Conservation (phyloP, 2,113 vertebrate species). For the Hemicordylus capensis region DNA sequence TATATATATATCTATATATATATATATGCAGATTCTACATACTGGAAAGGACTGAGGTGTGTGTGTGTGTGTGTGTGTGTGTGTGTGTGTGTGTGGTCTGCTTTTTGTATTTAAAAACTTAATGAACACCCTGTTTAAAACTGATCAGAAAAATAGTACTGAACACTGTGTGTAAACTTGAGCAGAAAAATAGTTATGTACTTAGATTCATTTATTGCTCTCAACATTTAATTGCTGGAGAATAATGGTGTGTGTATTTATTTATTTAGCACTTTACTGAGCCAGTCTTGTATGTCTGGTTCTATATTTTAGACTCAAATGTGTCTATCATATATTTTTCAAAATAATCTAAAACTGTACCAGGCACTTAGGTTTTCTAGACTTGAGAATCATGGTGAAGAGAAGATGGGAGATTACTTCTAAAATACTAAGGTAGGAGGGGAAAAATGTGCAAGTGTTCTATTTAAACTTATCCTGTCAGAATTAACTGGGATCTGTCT, state of each 20-base stretch:
- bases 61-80: too few species aligned
- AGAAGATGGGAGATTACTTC: not conserved
- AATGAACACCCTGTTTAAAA: too few species aligned
- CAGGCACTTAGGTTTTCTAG: not conserved
- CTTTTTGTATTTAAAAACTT: too few species aligned
- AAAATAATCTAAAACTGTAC: not conserved
- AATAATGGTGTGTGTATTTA: not conserved
- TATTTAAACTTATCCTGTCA: constrained; percentile 15
- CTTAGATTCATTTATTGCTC: not conserved
- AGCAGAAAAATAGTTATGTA: too few species aligned
- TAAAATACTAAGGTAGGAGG: not conserved
- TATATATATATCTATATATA: too few species aligned
- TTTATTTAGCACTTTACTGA: not conserved
- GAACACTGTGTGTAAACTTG: too few species aligned
- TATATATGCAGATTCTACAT: too few species aligned
- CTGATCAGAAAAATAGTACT: too few species aligned
- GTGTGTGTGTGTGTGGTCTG: too few species aligned
- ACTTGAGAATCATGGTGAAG: not conserved
- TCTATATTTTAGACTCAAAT: not conserved
- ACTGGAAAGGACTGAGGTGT: too few species aligned
- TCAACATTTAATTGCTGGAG: not conserved
- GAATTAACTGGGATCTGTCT: constrained; percentile 4
- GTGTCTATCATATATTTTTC: not conserved
- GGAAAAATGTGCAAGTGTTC: not conserved
- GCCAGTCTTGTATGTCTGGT: not conserved